These are phyloP conservation scores for Pteronura brasiliensis DNA, from an alignment of 2,113 vertebrate genomes.

Conservation along the genomic window DNA sequence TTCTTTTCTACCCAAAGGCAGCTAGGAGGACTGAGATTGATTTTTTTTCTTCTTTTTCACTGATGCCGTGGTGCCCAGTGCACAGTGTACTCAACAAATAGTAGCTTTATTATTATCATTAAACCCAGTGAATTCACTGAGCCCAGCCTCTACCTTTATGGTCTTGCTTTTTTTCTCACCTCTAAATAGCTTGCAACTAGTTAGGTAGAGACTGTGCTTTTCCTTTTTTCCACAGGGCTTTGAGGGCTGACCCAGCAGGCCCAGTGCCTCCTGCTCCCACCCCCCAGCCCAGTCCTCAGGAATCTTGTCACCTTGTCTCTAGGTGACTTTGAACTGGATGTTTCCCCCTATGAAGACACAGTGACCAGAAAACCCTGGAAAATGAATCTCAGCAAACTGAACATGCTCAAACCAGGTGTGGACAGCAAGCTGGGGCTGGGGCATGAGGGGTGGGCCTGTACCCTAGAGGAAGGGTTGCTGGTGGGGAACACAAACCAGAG, in stretches of 20 bases:
- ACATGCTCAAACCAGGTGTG: conserved; percentile 88
- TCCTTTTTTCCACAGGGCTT: neutral
- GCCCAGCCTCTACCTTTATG: neutral
- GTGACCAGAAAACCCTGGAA: conserved; percentile 86
- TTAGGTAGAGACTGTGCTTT: neutral
- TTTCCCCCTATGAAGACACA: conserved; percentile 91
- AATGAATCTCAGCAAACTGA: conserved; percentile 87
- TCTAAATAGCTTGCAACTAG: neutral
- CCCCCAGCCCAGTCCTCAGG: neutral
- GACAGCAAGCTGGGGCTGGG: neutral
- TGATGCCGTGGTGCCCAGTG: neutral
- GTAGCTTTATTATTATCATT: neutral
- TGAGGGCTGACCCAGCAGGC: neutral
- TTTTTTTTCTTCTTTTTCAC: neutral
- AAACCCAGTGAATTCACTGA: neutral
- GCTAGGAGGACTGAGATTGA: neutral
- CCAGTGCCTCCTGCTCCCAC: neutral
- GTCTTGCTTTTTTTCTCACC: neutral
- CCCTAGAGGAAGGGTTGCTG: neutral
- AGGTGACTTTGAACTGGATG: conserved; percentile 90
- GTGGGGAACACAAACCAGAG: neutral
- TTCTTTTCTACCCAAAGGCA: neutral
- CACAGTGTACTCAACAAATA: neutral
- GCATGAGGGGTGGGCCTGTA: neutral
- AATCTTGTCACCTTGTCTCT: conserved; percentile 39